Conservation (phyloP, 2,888 invertebrate species). For the Camponotus fellah region DNA sequence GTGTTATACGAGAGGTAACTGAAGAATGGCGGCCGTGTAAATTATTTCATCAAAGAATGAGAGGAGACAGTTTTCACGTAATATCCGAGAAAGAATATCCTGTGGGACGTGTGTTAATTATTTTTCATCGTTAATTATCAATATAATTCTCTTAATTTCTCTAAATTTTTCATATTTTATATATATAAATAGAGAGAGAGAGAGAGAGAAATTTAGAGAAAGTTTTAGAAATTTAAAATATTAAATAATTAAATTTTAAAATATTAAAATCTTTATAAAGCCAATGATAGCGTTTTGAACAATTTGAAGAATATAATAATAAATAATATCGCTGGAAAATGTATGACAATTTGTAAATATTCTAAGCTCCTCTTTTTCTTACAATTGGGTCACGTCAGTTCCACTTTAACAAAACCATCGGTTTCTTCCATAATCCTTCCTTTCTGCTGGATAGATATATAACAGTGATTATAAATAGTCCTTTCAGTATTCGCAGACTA, state of each 20-base stretch:
- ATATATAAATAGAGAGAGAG: neutral
- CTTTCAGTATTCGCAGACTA: slow-evolving; percentile 39
- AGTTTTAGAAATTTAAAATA: neutral
- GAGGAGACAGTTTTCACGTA: slow-evolving; percentile 15
- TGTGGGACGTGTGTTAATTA: slow-evolving; percentile 17
- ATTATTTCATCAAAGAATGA: slow-evolving; percentile 48
- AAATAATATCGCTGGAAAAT: slow-evolving; percentile 10
- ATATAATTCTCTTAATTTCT: slow-evolving; percentile 15
- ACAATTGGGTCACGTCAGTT: slow-evolving; percentile 31
- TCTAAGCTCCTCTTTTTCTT: neutral
- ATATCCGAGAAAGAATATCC: slow-evolving; percentile 15
- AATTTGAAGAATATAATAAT: slow-evolving; percentile 17
- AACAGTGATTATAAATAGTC: slow-evolving; percentile 38
- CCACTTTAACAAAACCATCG: slow-evolving; percentile 36
- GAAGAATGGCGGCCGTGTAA: slow-evolving; percentile 35
- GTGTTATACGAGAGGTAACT: slow-evolving; percentile 42
- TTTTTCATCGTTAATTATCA: slow-evolving; percentile 36
- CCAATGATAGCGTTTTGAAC: neutral
- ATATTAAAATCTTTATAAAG: neutral
- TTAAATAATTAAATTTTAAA: too few relatives aligned
- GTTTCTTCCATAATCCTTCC: slow-evolving; percentile 32
- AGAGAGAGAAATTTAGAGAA: neutral
- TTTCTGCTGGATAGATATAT: slow-evolving; percentile 40
- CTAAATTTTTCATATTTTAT: neutral
- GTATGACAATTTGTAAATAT: slow-evolving; percentile 12